Conservation (phyloP, 2,888 invertebrate species). For the Polia nebulosa region DNA sequence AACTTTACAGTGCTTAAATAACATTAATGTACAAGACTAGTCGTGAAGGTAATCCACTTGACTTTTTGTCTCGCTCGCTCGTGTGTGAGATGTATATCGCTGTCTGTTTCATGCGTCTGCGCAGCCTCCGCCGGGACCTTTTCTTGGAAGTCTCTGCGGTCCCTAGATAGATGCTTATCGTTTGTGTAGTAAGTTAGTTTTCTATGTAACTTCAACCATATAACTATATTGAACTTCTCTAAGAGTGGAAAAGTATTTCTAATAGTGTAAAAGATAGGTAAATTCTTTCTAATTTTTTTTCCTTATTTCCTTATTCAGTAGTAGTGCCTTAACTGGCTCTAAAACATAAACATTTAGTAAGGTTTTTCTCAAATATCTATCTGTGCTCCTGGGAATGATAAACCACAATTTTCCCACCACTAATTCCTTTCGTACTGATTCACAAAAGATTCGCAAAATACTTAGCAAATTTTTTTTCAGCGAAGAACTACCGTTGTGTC, state of each 20-base stretch:
- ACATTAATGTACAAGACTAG: constrained; percentile 73
- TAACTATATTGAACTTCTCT: constrained; percentile 37
- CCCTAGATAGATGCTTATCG: constrained; percentile 76
- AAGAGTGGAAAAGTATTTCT: neutral
- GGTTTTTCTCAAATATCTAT: neutral
- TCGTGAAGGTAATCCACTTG: constrained; percentile 85
- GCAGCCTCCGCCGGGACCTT: constrained; percentile 79
- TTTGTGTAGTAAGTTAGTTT: constrained; percentile 73
- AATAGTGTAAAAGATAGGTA: constrained; percentile 1
- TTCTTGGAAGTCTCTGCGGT: constrained; percentile 81
- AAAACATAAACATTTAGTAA: neutral
- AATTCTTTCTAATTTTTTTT: neutral
- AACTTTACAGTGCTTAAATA: constrained; percentile 74
- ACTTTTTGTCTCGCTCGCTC: constrained; percentile 69
- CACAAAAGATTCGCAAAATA: neutral
- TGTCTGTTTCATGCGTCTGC: constrained; percentile 66
- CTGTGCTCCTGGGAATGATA: neutral
- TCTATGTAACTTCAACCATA: constrained; percentile 72
- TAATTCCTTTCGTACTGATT: neutral
- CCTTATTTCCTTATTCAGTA: no score
- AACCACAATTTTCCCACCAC: neutral
- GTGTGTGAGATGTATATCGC: constrained; percentile 40
- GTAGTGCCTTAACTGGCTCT: neutral
- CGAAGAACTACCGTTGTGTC: neutral
- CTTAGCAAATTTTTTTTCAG: no score